Percentiles rank a stretch among this genome's conserved stretches.
phyloP scores from a whole-genome alignment of 2,113 vertebrate species.

The Saimiri boliviensis region DNA sequence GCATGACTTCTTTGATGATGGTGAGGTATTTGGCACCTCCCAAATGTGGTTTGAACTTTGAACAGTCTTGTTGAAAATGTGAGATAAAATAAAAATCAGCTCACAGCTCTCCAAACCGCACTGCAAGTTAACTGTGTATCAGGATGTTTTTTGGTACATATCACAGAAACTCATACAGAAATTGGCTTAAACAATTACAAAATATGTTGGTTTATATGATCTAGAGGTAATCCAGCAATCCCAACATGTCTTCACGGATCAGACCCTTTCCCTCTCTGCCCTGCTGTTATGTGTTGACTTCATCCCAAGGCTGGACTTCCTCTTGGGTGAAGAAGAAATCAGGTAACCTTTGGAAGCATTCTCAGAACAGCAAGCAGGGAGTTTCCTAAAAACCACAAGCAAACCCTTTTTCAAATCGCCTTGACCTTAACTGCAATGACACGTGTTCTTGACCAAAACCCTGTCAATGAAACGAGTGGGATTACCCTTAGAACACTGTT shows the following conservation, averaged over 20 bases:
- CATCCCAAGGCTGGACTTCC: neutral
- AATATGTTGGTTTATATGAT: neutral
- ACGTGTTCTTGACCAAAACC: neutral
- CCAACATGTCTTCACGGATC: neutral
- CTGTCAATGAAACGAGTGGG: neutral
- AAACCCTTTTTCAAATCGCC: neutral
- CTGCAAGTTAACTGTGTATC: neutral
- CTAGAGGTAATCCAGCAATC: neutral
- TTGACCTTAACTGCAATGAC: accelerated
- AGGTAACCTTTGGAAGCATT: neutral
- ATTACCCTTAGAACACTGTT: neutral
- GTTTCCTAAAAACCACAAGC: neutral
- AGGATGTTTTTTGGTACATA: neutral
- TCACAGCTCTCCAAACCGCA: neutral
- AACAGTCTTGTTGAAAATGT: neutral
- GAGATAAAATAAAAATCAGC: neutral
- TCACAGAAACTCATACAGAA: neutral
- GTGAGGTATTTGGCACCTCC: neutral
- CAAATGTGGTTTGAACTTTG: neutral
- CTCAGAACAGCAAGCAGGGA: neutral
- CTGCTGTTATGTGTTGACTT: neutral
- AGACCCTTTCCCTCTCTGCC: neutral
- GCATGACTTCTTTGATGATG: neutral
- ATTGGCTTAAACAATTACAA: neutral
- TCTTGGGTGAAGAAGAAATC: neutral